A percentile compares a stretch with the other conserved stretches of the same genome.
These are phyloP conservation scores for Aplocera efformata DNA, from an alignment of 2,888 invertebrate genomes.

Conservation along the genomic window DNA sequence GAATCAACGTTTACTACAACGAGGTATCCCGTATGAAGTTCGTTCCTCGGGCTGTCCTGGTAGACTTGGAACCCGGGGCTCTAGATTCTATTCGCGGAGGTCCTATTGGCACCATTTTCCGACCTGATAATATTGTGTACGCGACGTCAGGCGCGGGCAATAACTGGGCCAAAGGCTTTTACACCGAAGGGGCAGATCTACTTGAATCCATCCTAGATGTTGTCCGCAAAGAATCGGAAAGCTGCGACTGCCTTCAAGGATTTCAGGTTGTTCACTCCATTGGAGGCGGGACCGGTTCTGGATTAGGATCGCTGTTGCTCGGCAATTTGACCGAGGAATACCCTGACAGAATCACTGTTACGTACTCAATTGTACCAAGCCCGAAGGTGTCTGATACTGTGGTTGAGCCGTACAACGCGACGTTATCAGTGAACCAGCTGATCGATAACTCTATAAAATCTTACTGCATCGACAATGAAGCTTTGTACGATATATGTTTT, in stretches of 20 bases:
- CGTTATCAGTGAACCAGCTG: conserved; percentile 82
- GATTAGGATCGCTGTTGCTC: conserved; percentile 85
- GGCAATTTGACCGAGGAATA: conserved; percentile 86
- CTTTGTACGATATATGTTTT: conserved; percentile 88
- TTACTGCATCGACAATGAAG: conserved; percentile 88
- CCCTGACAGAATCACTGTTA: conserved; percentile 85
- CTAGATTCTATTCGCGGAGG: conserved; percentile 84
- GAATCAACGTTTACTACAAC: conserved; percentile 88
- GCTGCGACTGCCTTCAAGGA: conserved; percentile 83
- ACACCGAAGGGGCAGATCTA: conserved; percentile 83
- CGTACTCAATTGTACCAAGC: conserved; percentile 85
- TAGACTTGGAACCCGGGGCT: conserved; percentile 62
- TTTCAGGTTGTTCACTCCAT: conserved; percentile 85
- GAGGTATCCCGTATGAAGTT: conserved; percentile 74
- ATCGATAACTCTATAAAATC: conserved; percentile 84
- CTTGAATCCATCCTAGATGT: conserved; percentile 81
- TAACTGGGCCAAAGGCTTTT: conserved; percentile 84
- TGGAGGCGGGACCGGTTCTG: conserved; percentile 87
- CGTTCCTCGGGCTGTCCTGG: conserved; percentile 61
- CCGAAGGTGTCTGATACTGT: conserved; percentile 89
- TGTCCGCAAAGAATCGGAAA: conserved; percentile 81
- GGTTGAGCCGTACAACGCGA: conserved; percentile 83
- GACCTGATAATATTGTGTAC: conserved; percentile 85
- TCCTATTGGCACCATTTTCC: conserved; percentile 84
- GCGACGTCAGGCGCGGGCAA: conserved; percentile 80